Percentiles rank a stretch among this genome's conserved stretches.
phyloP scores from a whole-genome alignment of 2,113 vertebrate species.

The Pachycephala philippinensis region DNA sequence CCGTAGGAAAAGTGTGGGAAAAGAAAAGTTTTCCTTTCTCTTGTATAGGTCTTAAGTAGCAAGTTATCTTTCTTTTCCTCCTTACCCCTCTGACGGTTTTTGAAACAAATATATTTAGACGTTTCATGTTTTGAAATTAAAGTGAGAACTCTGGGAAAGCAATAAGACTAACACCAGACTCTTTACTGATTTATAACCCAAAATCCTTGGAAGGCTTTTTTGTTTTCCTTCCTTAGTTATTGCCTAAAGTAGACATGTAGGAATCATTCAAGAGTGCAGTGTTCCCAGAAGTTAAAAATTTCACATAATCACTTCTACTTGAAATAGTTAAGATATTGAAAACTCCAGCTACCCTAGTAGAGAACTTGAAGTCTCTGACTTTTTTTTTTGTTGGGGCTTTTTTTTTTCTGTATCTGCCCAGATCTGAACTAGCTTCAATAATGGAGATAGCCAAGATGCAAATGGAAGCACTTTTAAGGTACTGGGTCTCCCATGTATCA shows the following conservation, averaged over 20 bases:
- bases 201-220: background rate
- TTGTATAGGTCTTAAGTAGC: background rate
- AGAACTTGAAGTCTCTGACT: background rate
- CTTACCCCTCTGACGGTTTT: fast-evolving
- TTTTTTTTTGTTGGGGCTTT: too few relatives aligned
- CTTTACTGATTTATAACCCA: background rate
- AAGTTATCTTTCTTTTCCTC: background rate
- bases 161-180: background rate
- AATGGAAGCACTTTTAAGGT: background rate
- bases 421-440: background rate
- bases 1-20: background rate
- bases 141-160: background rate
- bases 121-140: background rate
- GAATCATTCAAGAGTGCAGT: background rate
- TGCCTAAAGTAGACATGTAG: background rate
- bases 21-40: background rate
- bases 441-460: background rate
- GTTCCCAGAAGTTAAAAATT: background rate
- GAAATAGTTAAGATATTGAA: background rate
- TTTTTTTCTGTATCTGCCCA: background rate
- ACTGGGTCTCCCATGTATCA: background rate
- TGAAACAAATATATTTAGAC: background rate
- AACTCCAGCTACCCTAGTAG: background rate
- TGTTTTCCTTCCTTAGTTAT: background rate
- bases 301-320: background rate